A percentile compares a stretch with the other conserved stretches of the same genome.
These are phyloP conservation scores for Oligia strigilis DNA, from an alignment of 2,888 invertebrate species.

Conservation along the genomic window DNA sequence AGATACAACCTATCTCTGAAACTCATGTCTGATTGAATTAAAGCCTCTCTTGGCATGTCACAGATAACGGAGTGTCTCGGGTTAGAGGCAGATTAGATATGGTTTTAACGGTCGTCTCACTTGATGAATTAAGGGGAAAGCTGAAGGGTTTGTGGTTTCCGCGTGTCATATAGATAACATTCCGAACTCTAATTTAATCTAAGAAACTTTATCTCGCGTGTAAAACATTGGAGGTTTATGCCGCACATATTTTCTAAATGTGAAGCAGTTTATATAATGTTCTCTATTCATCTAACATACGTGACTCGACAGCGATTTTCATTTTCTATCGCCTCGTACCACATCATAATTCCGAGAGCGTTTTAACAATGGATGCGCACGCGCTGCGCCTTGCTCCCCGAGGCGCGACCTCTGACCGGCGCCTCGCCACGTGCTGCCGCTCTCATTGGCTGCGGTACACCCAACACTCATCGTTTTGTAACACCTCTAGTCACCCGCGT, in stretches of 20 bases:
- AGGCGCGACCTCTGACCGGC: constrained; percentile 85
- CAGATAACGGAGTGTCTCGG: constrained; percentile 74
- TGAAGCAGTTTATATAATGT: constrained; percentile 57
- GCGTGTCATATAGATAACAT: constrained; percentile 48
- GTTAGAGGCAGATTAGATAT: constrained; percentile 72
- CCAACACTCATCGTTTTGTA: constrained; percentile 75
- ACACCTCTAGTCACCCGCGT: constrained; percentile 62
- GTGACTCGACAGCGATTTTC: constrained; percentile 59
- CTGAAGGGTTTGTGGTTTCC: constrained; percentile 61
- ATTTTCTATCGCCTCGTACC: constrained; percentile 55
- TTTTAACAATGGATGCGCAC: constrained; percentile 72
- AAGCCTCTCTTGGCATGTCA: constrained; percentile 76
- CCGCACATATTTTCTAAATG: constrained; percentile 57
- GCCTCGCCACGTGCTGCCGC: constrained; percentile 82
- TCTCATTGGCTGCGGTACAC: constrained; percentile 83
- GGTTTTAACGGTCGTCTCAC: constrained; percentile 64
- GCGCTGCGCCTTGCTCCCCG: constrained; percentile 70
- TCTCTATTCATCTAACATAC: constrained; percentile 52
- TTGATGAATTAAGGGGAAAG: constrained; percentile 64
- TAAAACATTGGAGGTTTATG: constrained; percentile 32
- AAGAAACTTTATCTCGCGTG: constrained; percentile 41
- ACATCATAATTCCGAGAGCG: constrained; percentile 65
- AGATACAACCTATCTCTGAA: constrained; percentile 76
- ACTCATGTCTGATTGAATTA: constrained; percentile 79
- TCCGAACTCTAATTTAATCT: constrained; percentile 44